Evolutionary conservation across 2,113 vertebrate species (phyloP), one percentile per base, ranked within the genome.

Genomic region (Oplegnathus fasciatus): DNA sequence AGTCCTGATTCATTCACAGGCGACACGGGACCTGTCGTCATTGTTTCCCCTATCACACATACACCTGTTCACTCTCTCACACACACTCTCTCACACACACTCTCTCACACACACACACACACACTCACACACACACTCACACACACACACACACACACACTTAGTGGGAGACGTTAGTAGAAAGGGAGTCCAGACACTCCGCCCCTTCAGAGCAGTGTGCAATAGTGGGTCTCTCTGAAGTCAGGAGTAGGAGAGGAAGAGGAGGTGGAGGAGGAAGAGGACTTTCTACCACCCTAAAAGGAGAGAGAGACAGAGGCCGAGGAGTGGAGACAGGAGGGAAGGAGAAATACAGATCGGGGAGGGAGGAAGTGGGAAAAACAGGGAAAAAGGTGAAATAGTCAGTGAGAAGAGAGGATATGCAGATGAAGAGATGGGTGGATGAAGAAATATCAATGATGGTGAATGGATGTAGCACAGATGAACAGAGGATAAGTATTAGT

Each of bases 201-300:
- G 65, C 74, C 75, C 70, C 55, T 37, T 88, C 66, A 89, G 86
- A 96, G 96, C 83, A 86, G 84, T 81, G 92, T 95, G 93, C 94
- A 95, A 97, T 96, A 98, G 96, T 97, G 96, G 96, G 97, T 98
- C 96, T 97, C 96, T 93, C 89, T 97, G 96, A 95, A 96, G 91
- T 75, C 89, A 44, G 89, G 86, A 82, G 83, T 83, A 92, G 89
- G 75, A 93, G 81, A 87, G 68, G 85, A 70, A 84, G 85, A 88
- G 69, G 78, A 82, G 65, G 96, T 80, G 84, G 79, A 86, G 66
- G 83, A 88, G 67, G 96, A 96, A 96, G 94, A 97, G 96, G 96
- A 95, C 96, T 97, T 96, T 97, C 92, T 97, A 96, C 95, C 95
- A 91, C 96, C 98, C 98, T 98, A 96, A 91, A 97, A 96, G 95